Evolutionary conservation across 2,797 vertebrate species (phyloP).

Genomic region (Cuculus canorus): DNA sequence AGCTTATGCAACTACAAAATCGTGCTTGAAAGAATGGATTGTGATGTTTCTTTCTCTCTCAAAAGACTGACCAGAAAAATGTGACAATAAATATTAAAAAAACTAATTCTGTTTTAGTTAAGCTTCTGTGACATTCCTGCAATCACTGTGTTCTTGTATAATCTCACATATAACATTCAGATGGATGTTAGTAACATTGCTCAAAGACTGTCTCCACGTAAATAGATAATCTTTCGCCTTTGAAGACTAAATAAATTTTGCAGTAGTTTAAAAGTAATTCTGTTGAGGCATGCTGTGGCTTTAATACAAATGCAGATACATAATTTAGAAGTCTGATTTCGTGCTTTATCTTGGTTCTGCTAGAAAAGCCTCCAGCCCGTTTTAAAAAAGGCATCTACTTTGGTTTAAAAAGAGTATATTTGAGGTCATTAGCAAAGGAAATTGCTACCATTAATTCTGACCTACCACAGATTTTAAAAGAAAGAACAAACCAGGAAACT

Average conservation of each 20-base stretch:
- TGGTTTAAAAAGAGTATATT: not conserved
- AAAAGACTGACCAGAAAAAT: not conserved
- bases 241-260: not conserved
- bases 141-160: not conserved
- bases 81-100: not conserved
- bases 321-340: not conserved
- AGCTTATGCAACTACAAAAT: not conserved
- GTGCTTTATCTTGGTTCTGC: not conserved
- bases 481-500: conserved; percentile 24
- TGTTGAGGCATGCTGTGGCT: not conserved
- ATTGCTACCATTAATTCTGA: conserved; percentile 49
- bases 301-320: not conserved
- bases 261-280: not conserved
- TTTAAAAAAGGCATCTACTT: not conserved
- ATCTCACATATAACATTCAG: not conserved
- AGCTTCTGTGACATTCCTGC: not conserved
- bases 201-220: not conserved
- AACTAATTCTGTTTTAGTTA: not conserved
- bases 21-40: not conserved
- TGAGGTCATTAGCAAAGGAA: conserved; percentile 45
- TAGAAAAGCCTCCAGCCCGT: not conserved
- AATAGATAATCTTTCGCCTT: not conserved
- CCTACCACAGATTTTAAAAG: conserved; percentile 46
- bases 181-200: not conserved
- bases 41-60: not conserved